Evolutionary conservation across 1,140 invertebrate genomes (phyloP).

Genomic region (Leptinotarsa lineolata): DNA sequence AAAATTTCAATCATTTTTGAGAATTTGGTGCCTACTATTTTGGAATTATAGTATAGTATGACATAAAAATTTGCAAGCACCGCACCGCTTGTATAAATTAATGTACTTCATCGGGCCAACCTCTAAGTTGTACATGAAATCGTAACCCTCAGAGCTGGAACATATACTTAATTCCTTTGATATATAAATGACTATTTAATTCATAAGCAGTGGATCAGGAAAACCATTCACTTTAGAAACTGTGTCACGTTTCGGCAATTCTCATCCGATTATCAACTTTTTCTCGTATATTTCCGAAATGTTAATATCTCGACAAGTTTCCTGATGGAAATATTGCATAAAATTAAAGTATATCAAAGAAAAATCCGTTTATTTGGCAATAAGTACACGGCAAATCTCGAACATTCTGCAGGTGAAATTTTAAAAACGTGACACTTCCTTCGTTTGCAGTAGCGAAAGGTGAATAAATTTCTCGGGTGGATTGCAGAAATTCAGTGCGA

Average conservation of each 20-base stretch:
- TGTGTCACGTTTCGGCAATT: not conserved
- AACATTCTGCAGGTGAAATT: not conserved
- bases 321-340: not conserved
- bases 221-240: not conserved
- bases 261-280: not conserved
- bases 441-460: not conserved
- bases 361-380: not conserved
- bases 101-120: too few relatives aligned
- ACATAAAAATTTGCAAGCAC: too few relatives aligned
- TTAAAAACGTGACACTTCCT: not conserved
- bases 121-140: too few relatives aligned
- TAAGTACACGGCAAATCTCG: not conserved
- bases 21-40: too few relatives aligned
- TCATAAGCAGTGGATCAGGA: too few relatives aligned
- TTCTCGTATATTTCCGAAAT: not conserved
- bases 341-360: conserved; percentile 6
- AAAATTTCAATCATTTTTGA: too few relatives aligned
- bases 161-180: too few relatives aligned
- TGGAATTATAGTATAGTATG: too few relatives aligned
- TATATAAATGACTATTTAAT: too few relatives aligned
- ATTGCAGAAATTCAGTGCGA: conserved; percentile 34
- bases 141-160: too few relatives aligned
- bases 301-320: not conserved
- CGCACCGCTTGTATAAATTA: too few relatives aligned
- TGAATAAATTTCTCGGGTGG: not conserved